Evolutionary conservation across 2,797 vertebrate genomes (phyloP).

Genomic region (Eulemur rubriventer): DNA sequence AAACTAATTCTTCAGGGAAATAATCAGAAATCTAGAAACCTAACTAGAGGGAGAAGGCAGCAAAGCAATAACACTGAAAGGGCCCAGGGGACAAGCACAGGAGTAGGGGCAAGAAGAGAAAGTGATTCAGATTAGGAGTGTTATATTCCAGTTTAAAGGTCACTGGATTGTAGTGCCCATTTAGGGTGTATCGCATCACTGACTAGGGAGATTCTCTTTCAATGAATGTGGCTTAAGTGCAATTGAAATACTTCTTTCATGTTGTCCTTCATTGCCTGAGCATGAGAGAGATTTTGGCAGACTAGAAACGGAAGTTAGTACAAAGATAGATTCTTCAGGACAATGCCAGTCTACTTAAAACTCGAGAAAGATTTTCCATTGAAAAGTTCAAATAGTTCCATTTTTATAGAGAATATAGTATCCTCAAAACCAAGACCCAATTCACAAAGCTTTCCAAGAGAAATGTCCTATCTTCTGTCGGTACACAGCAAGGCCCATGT

Average conservation of each 20-base stretch:
- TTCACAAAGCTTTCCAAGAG: neutral
- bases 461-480: neutral
- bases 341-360: neutral
- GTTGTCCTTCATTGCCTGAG: neutral
- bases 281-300: neutral
- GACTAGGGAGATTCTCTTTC: neutral
- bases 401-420: neutral
- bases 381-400: neutral
- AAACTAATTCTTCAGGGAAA: constrained; percentile 66
- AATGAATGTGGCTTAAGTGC: neutral
- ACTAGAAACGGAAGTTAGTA: neutral
- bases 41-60: constrained; percentile 41
- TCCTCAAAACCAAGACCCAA: neutral
- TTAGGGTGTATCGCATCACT: constrained; percentile 6
- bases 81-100: neutral
- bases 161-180: neutral
- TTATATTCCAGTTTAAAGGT: constrained; percentile 1
- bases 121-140: neutral
- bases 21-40: constrained; percentile 64
- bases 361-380: neutral
- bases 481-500: neutral
- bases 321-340: neutral
- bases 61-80: constrained; percentile 51
- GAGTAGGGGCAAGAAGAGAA: neutral
- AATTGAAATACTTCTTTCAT: neutral